phyloP scores from a whole-genome alignment of 2,113 vertebrate genomes.

The Microtus oregoni region DNA sequence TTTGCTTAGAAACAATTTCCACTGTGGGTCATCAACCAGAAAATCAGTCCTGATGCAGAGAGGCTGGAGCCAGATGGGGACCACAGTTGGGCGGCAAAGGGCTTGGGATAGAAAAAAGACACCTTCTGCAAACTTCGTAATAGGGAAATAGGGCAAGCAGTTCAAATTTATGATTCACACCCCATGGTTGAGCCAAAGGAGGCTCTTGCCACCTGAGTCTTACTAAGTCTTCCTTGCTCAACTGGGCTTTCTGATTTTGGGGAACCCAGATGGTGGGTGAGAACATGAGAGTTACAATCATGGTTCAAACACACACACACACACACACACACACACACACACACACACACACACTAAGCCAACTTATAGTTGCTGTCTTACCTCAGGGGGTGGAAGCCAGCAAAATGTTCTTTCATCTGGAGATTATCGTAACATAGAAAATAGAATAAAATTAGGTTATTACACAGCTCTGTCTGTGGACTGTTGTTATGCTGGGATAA shows the following conservation, averaged over 20 bases:
- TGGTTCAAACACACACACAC: not conserved
- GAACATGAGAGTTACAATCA: not conserved
- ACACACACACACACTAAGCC: not conserved
- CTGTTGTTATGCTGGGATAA: not conserved
- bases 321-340: no score
- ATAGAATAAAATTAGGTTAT: not conserved
- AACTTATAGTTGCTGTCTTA: not conserved
- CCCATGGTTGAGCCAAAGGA: constrained; percentile 48
- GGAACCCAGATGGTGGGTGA: constrained; percentile 30
- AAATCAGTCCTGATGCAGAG: constrained; percentile 68
- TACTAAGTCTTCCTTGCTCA: constrained; percentile 16
- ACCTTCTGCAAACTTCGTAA: constrained; percentile 63
- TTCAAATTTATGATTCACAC: constrained; percentile 58
- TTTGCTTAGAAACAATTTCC: constrained; percentile 73
- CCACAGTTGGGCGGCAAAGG: constrained; percentile 66
- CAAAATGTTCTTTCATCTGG: not conserved
- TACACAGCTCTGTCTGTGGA: not conserved
- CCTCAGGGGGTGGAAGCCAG: not conserved
- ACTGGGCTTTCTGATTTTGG: constrained; percentile 56
- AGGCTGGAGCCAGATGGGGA: constrained; percentile 71
- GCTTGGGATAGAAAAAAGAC: constrained; percentile 72
- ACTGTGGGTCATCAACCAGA: constrained; percentile 68
- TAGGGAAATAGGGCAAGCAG: constrained; percentile 44
- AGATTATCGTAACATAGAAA: not conserved
- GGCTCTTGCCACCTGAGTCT: not conserved